phyloP scores from a whole-genome alignment of 2,888 invertebrate species.

The Cephus spinipes region DNA sequence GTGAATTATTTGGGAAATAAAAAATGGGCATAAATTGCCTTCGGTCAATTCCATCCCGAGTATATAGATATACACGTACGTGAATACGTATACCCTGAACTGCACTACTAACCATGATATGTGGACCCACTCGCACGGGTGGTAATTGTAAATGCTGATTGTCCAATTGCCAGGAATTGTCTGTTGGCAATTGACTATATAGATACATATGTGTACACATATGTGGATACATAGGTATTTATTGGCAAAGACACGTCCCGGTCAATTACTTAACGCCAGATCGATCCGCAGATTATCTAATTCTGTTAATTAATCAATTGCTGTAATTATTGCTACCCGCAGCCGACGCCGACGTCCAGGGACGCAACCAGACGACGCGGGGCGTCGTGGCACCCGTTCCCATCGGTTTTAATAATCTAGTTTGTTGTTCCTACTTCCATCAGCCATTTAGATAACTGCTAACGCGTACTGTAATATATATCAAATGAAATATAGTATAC shows the following conservation, averaged over 20 bases:
- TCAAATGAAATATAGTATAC: neutral
- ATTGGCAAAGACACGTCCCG: constrained; percentile 21
- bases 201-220: constrained; percentile 24
- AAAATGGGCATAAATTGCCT: too few relatives aligned
- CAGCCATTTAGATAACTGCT: too few relatives aligned
- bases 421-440: constrained; percentile 33
- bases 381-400: constrained; percentile 14
- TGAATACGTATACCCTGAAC: too few relatives aligned
- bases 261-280: constrained; percentile 38
- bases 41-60: too few relatives aligned
- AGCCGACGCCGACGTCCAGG: constrained; percentile 19
- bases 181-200: constrained; percentile 11
- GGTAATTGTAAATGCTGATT: constrained; percentile 44
- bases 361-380: neutral
- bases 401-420: constrained; percentile 39
- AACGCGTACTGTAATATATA: too few relatives aligned
- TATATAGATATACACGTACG: too few relatives aligned
- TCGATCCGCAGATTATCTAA: constrained; percentile 55
- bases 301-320: constrained; percentile 63
- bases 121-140: neutral
- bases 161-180: constrained; percentile 48
- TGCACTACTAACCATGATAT: too few relatives aligned
- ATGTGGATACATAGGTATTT: constrained; percentile 12
- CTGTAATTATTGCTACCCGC: constrained; percentile 51
- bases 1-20: too few relatives aligned